Evolutionary conservation across 2,888 invertebrate species (phyloP), one percentile per base, ranked within the genome.

Genomic region (Phaedon cochleariae): DNA sequence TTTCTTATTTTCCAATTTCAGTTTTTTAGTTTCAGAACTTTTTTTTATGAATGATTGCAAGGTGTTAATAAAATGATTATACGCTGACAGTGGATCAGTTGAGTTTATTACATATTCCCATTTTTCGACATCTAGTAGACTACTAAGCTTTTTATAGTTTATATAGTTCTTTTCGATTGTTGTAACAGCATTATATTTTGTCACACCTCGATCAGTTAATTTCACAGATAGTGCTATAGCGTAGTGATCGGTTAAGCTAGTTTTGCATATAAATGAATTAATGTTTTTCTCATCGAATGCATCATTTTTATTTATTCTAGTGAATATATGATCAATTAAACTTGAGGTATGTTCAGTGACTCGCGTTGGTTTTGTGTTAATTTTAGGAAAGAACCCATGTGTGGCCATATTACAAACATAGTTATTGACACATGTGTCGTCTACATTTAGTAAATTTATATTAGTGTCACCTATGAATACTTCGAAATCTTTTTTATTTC

Each of bases 191-290:
- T 29, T 52, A 29, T 26, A 52, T 52, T 52, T 52, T 18, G 52
- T 52, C 52, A 52, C 52, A 26, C 29, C 26, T 52, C 52, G 52
- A 52, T 52, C 52, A 52, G 49, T 49, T 49, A 49, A 17, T 48
- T 48, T 17, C 10, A 48, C 48, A 48, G 48, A 48, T 48, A 48
- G 51, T 21, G 18, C 18, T 51, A 51, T 51, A 22, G 48, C 21
- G 48, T 10, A 52, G 51, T 52, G 51, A 52, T 52, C 51, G 29
- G 12, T 49, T 49, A 49, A 10, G 20, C 49, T 49, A 22, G 49
- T 49, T 49, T 21, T 22, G 49, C 22, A 49, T 55, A 55, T 55
- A 55, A 70, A 65, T 46, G 66, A 49, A 59, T 55, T 17, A 55
- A 55, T 37, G 22, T 52, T 52, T 26, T 52, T 52, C 26, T 52